Evolutionary conservation across 2,113 vertebrate species (phyloP).

Genomic region (Lophura nycthemera): DNA sequence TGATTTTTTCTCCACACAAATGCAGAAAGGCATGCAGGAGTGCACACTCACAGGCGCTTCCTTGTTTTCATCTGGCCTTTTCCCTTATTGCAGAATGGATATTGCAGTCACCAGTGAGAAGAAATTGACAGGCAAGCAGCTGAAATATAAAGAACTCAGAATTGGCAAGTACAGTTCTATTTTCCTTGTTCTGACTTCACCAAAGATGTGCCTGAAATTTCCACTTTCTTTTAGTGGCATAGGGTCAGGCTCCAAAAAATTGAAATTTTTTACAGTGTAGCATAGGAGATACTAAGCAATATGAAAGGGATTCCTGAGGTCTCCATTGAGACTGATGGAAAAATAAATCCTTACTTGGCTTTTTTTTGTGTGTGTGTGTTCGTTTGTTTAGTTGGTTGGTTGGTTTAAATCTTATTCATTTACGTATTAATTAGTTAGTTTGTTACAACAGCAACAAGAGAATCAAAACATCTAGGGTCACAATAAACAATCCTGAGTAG

Average conservation of each 20-base stretch:
- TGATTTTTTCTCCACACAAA: neutral
- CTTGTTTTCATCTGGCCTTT: neutral
- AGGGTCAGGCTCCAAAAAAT: neutral
- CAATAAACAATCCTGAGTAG: neutral
- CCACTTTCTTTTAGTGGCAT: neutral
- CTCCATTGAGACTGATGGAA: neutral
- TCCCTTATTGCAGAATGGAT: neutral
- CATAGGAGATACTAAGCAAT: neutral
- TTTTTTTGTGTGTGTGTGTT: neutral
- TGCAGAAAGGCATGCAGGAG: neutral
- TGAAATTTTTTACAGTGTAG: neutral
- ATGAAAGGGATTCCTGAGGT: neutral
- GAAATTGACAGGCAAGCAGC: neutral
- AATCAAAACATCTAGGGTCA: neutral
- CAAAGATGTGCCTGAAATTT: neutral
- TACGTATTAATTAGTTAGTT: neutral
- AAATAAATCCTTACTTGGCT: neutral
- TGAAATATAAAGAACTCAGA: neutral
- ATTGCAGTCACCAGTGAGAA: neutral
- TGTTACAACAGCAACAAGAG: neutral
- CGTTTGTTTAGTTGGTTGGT: no score
- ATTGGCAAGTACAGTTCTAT: neutral
- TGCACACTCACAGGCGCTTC: neutral
- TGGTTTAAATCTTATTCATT: neutral
- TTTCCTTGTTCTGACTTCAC: neutral